These are phyloP conservation scores for Aegotheles bennettii DNA, from an alignment of 2,113 vertebrate genomes.

Conservation along the genomic window DNA sequence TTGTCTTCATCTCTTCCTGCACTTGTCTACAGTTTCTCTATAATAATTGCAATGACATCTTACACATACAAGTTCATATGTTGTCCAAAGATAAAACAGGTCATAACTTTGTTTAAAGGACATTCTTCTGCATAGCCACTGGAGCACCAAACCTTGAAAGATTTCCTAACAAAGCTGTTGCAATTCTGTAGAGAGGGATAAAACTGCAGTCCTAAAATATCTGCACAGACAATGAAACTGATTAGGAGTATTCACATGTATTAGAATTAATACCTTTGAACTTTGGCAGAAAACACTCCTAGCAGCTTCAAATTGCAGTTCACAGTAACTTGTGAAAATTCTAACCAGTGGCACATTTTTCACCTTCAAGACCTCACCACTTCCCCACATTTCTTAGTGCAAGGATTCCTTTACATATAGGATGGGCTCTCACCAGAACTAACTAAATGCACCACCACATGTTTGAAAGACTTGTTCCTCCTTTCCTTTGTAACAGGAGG, in stretches of 20 bases:
- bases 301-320: not conserved
- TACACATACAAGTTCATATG: not conserved
- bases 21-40: not conserved
- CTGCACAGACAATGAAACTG: not conserved
- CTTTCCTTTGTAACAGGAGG: not conserved
- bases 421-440: not conserved
- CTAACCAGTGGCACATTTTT: not conserved
- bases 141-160: not conserved
- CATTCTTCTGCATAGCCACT: not conserved
- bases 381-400: not conserved
- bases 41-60: not conserved
- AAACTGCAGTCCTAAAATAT: not conserved
- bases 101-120: not conserved
- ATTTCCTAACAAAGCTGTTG: not conserved
- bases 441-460: not conserved
- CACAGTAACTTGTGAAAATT: not conserved
- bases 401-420: not conserved
- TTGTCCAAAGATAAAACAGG: not conserved
- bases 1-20: not conserved
- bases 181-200: not conserved
- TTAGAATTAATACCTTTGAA: not conserved
- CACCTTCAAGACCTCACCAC: not conserved
- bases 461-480: not conserved
- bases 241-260: not conserved
- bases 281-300: not conserved